Evolutionary conservation across 2,113 vertebrate genomes (phyloP), one percentile per base, ranked within the genome.

Genomic region (Phalacrocorax aristotelis): DNA sequence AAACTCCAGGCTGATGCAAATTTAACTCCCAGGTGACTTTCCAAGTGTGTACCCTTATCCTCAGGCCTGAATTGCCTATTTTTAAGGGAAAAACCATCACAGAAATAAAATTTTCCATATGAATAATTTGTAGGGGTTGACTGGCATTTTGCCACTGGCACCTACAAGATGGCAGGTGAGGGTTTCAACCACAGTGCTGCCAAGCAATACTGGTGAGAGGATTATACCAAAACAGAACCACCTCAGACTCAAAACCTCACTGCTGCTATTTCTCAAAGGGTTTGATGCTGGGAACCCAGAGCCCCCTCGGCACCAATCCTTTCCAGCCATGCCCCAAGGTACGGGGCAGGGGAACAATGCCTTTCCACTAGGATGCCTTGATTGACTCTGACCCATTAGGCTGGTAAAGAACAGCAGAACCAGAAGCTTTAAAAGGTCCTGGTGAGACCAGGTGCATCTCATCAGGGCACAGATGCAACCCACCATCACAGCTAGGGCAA

Each of bases 341-440:
- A 32, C 2, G 11, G 69, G 29, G 30, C 17, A 89, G 60, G 18
- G 19, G 32, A 83, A 46, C 0, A 0, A 36, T 44, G 46, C 0
- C 18, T 83, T 95, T 65, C 58, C 36, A 54, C 11, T 27, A 19
- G 0, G 1, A 27, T 32, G 34, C 22, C 30, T 40, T 48, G 20
- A 10, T 42, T 61, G 22, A 16, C 11, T 57, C 77, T 48, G 14
- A 38, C 2, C 11, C 34, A 52, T 8, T 23, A 57, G 70, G 48
- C 4, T 18, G 40, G 32, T 21, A 34, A 87, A 26, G 32, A 78
- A 13, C 25, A 82, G 42, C 69, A 84, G 25, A 25, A 60, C 9
- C 52, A 91, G 52, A 68, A 44, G 30, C 3, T 91, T 44, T 16
- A 57, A 48, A 23, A 52, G 19, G 23, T 32, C n/a, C 48, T 68